Conservation (phyloP, 2,797 vertebrate species). For the Todus mexicanus region DNA sequence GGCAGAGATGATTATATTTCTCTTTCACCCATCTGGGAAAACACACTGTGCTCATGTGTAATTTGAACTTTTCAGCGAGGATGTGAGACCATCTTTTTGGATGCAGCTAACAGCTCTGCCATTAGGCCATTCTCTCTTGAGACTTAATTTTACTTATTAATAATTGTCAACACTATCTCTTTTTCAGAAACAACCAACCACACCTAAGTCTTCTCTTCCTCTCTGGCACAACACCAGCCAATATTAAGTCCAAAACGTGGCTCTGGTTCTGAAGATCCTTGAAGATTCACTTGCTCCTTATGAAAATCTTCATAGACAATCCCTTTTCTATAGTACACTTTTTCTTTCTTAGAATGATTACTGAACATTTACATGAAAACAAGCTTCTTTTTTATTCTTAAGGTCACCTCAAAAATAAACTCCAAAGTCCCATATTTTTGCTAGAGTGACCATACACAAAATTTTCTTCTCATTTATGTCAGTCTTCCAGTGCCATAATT, state of each 20-base stretch:
- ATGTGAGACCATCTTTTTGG: constrained; percentile 26
- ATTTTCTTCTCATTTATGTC: neutral
- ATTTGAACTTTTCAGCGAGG: constrained; percentile 19
- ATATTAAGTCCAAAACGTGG: neutral
- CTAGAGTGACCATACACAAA: neutral
- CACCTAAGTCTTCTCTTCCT: constrained; percentile 19
- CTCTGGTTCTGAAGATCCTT: neutral
- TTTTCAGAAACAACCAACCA: constrained; percentile 46
- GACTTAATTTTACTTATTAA: constrained; percentile 52
- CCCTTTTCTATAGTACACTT: neutral
- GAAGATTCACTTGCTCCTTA: neutral
- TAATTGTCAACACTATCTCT: constrained; percentile 44
- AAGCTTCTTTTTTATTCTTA: neutral
- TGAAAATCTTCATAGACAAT: neutral
- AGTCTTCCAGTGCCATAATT: neutral
- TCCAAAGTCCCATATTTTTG: neutral
- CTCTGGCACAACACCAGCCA: neutral
- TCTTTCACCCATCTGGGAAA: constrained; percentile 53
- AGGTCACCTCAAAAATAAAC: neutral
- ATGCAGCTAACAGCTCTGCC: constrained; percentile 22
- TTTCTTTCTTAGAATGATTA: neutral
- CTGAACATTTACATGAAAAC: neutral
- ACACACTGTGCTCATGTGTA: constrained; percentile 5
- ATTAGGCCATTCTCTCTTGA: constrained; percentile 12
- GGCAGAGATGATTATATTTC: neutral